Evolutionary conservation across 2,888 invertebrate species (phyloP).

Genomic region (Unio delphinus): DNA sequence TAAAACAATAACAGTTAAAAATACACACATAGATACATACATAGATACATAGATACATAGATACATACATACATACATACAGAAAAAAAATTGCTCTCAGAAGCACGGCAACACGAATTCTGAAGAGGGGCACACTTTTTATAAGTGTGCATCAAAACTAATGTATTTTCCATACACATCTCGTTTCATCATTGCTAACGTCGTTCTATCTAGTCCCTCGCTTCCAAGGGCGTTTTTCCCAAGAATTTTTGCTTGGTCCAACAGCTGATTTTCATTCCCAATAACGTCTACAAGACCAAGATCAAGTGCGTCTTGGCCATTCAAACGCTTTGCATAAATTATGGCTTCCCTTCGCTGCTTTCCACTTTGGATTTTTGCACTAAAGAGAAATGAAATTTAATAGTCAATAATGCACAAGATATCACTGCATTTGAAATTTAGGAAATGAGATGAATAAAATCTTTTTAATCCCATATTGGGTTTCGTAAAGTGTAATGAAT

Average conservation of each 20-base stretch:
- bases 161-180: conserved; percentile 32
- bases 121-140: too few species aligned
- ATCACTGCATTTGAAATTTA: too few species aligned
- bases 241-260: conserved; percentile 17
- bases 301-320: conserved; percentile 23
- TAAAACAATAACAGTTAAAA: too few species aligned
- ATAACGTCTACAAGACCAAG: conserved; percentile 26
- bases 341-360: conserved; percentile 25
- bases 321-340: conserved; percentile 34
- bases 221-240: conserved; percentile 28
- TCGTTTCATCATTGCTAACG: conserved; percentile 35
- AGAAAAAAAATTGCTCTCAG: too few species aligned
- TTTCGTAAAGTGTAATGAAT: too few species aligned
- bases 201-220: conserved; percentile 28
- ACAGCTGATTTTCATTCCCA: conserved; percentile 16
- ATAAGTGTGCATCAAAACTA: not conserved
- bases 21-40: too few species aligned
- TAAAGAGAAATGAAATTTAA: conserved; percentile 7
- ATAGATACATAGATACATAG: too few species aligned
- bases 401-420: too few species aligned
- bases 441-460: too few species aligned
- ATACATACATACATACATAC: too few species aligned
- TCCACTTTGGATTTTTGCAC: conserved; percentile 33
- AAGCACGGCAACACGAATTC: too few species aligned
- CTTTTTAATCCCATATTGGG: too few species aligned